Conservation (phyloP, 2,797 vertebrate species). For the Molossus alvarezi region DNA sequence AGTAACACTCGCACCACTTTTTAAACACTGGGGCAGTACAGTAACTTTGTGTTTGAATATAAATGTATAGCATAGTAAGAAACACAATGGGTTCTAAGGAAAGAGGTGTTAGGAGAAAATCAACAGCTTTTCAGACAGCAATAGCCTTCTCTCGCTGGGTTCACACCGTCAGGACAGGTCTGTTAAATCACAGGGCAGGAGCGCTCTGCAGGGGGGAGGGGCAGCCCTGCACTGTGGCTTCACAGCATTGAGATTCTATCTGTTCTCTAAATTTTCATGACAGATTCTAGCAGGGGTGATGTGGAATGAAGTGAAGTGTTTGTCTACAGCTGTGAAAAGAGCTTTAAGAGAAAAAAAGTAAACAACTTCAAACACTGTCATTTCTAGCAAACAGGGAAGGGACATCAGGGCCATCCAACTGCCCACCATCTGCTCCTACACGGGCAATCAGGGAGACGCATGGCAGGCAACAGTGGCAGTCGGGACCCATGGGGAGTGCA, state of each 20-base stretch:
- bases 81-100: neutral
- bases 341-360: neutral
- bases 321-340: constrained; percentile 71
- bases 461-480: constrained; percentile 70
- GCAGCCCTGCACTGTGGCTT: constrained; percentile 77
- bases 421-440: constrained; percentile 83
- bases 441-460: constrained; percentile 70
- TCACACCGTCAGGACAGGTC: constrained; percentile 79
- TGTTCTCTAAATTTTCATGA: constrained; percentile 81
- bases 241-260: constrained; percentile 80
- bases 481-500: neutral
- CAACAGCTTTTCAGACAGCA: constrained; percentile 77
- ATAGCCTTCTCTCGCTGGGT: constrained; percentile 68
- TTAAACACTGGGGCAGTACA: no score
- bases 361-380: neutral
- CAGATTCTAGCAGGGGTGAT: constrained; percentile 74
- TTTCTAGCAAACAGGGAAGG: neutral
- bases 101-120: constrained; percentile 68
- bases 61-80: neutral
- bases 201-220: neutral
- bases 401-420: neutral
- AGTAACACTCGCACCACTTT: neutral
- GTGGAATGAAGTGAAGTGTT: constrained; percentile 32
- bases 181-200: constrained; percentile 74
- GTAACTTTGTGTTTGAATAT: neutral